phyloP scores from a whole-genome alignment of 2,113 vertebrate species.

The Colistium nudipinnis region DNA sequence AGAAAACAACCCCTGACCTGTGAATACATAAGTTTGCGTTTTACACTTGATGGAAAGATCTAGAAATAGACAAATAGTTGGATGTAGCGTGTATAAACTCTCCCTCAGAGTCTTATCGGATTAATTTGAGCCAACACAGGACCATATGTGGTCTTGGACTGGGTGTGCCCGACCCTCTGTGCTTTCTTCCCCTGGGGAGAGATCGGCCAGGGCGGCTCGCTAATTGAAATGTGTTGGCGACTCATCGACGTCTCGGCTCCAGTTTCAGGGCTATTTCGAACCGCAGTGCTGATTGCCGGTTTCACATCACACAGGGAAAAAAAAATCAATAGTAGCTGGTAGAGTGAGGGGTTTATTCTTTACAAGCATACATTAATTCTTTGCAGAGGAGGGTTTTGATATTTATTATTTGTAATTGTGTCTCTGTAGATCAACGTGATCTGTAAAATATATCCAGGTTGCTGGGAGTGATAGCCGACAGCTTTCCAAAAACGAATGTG shows the following conservation, averaged over 20 bases:
- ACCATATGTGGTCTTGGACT: constrained; percentile 71
- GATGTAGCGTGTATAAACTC: constrained; percentile 35
- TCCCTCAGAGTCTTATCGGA: constrained; percentile 51
- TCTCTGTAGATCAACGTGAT: constrained; percentile 49
- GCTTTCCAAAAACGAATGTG: constrained; percentile 11
- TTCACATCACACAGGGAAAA: constrained; percentile 84
- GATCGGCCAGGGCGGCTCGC: constrained; percentile 83
- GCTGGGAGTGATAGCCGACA: constrained; percentile 32
- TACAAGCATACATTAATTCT: constrained; percentile 80
- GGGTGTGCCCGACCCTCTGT: constrained; percentile 73
- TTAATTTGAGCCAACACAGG: constrained; percentile 56
- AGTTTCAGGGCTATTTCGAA: constrained; percentile 87
- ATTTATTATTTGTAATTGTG: constrained; percentile 74
- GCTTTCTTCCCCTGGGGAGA: constrained; percentile 82
- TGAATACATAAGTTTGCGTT: constrained; percentile 7
- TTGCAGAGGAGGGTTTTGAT: constrained; percentile 66
- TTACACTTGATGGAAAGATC: constrained; percentile 8
- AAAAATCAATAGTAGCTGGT: constrained; percentile 84
- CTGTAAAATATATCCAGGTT: constrained; percentile 40
- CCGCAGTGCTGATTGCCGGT: constrained; percentile 87
- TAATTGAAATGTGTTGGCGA: constrained; percentile 92
- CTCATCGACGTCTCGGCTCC: constrained; percentile 87
- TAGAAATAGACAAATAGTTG: constrained; percentile 35
- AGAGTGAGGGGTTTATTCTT: constrained; percentile 80
- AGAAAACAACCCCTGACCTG: constrained; percentile 20